A percentile compares a stretch with the other conserved stretches of the same genome.
These are phyloP conservation scores for Neelides folsomi DNA, from an alignment of 2,888 invertebrate species.

Conservation along the genomic window DNA sequence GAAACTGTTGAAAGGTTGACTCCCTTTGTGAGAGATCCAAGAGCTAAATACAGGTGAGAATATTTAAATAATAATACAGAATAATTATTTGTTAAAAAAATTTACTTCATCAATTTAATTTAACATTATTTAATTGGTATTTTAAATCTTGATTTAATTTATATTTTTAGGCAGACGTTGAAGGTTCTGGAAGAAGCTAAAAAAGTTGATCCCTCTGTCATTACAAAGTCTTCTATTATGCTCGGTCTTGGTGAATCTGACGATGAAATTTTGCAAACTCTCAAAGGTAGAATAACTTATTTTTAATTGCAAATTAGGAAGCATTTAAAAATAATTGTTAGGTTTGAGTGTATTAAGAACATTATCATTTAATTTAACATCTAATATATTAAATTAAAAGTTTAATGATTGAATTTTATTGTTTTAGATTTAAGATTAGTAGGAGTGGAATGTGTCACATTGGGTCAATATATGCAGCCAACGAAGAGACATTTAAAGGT, in stretches of 20 bases:
- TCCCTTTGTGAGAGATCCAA: slow-evolving; percentile 78
- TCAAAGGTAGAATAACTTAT: too few relatives aligned
- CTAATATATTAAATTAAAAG: too few relatives aligned
- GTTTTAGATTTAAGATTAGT: slow-evolving; percentile 57
- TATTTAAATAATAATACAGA: too few relatives aligned
- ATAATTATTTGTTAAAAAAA: too few relatives aligned
- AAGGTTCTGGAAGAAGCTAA: slow-evolving; percentile 70
- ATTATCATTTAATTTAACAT: too few relatives aligned
- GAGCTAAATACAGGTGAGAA: slow-evolving; percentile 66
- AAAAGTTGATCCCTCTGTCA: slow-evolving; percentile 57
- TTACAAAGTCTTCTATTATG: slow-evolving; percentile 98
- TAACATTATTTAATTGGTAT: neutral
- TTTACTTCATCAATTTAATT: too few relatives aligned
- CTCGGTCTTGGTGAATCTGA: slow-evolving; percentile 86
- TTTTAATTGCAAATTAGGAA: too few relatives aligned
- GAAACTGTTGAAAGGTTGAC: slow-evolving; percentile 90
- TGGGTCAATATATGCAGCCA: slow-evolving; percentile 99
- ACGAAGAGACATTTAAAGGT: slow-evolving; percentile 88
- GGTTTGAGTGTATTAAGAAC: too few relatives aligned
- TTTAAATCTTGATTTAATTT: slow-evolving; percentile 32
- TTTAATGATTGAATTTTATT: slow-evolving; percentile 3
- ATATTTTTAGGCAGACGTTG: slow-evolving; percentile 60
- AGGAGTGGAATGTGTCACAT: slow-evolving; percentile 86
- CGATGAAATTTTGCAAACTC: slow-evolving; percentile 67
- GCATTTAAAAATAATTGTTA: too few relatives aligned